Percentiles rank a stretch among this genome's conserved stretches.
These are phyloP conservation scores for Synanceia verrucosa DNA, from an alignment of 2,797 vertebrate genomes.

Conservation along the genomic window DNA sequence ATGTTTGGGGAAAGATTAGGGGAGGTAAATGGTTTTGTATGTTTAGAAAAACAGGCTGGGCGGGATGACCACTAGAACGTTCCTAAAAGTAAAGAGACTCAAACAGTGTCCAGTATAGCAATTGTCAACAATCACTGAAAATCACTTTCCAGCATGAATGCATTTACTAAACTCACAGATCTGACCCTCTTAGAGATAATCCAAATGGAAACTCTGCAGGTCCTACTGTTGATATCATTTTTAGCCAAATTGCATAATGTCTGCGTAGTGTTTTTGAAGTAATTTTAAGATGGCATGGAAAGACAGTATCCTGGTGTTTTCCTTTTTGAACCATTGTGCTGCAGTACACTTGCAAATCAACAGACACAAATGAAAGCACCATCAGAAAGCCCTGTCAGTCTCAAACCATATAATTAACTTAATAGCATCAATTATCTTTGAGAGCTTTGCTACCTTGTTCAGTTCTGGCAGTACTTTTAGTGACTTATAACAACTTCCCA, in stretches of 20 bases:
- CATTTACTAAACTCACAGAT: neutral
- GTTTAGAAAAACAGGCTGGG: neutral
- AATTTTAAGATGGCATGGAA: neutral
- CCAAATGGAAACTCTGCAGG: neutral
- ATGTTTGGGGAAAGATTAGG: neutral
- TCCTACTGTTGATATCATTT: neutral
- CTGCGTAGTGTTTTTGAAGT: neutral
- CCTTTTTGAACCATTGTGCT: neutral
- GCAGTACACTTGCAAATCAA: neutral
- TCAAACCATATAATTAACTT: constrained; percentile 17
- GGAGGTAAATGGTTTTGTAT: neutral
- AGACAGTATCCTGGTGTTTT: neutral
- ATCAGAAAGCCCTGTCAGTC: neutral
- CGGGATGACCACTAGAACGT: neutral
- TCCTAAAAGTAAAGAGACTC: neutral
- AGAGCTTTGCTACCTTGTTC: constrained; percentile 1
- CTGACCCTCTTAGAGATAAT: neutral
- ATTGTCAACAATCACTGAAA: constrained; percentile 2
- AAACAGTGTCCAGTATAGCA: neutral
- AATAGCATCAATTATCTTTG: constrained; percentile 26
- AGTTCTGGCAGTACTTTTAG: neutral
- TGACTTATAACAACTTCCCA: neutral
- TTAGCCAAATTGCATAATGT: neutral
- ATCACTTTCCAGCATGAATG: neutral
- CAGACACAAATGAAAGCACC: neutral